These are phyloP conservation scores for Malaclemys terrapin DNA, from an alignment of 2,113 vertebrate species.

Conservation along the genomic window DNA sequence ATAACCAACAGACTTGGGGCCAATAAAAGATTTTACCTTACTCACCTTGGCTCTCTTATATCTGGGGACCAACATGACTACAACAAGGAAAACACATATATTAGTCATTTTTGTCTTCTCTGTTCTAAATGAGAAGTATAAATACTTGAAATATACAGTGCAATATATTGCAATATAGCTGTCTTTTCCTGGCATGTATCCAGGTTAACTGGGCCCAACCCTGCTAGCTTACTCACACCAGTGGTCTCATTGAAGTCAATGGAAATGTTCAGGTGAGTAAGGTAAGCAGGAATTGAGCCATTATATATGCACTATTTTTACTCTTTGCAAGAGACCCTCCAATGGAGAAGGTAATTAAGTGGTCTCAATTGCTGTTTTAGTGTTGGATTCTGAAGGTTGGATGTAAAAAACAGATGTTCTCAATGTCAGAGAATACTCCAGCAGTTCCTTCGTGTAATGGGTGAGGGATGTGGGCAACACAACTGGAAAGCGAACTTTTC, in stretches of 20 bases:
- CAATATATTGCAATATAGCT: neutral
- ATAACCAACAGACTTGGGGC: fast-evolving
- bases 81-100: neutral
- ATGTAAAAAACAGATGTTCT: fast-evolving
- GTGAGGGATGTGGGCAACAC: neutral
- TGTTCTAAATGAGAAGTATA: neutral
- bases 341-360: fast-evolving
- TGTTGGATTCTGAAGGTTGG: fast-evolving
- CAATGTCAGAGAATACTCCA: fast-evolving
- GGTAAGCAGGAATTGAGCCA: neutral
- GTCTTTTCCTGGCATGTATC: neutral
- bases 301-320: neutral
- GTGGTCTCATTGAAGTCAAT: neutral
- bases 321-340: neutral
- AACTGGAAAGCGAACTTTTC: neutral
- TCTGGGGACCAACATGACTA: neutral
- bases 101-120: slow-evolving; percentile 5
- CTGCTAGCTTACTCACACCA: neutral
- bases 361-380: neutral
- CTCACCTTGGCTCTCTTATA: neutral
- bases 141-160: neutral
- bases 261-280: neutral
- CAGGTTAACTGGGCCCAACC: neutral
- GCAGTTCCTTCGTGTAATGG: fast-evolving
- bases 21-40: neutral